These are phyloP conservation scores for Linnaemya vulpina DNA, from an alignment of 2,888 invertebrate species.

Conservation along the genomic window DNA sequence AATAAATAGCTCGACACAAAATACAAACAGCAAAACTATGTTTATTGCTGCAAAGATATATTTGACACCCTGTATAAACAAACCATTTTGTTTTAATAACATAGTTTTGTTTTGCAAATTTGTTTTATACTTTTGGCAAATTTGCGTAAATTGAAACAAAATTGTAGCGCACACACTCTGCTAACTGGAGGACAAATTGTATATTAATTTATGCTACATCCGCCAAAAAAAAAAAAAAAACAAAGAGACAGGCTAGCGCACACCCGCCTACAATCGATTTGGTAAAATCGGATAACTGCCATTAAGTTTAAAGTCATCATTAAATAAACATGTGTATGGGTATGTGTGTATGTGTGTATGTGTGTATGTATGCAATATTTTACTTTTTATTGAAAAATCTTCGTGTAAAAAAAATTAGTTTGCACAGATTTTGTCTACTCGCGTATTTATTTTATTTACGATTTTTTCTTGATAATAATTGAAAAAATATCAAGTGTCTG, in stretches of 20 bases:
- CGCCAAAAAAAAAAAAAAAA: not conserved
- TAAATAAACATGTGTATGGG: no score
- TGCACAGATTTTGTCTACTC: constrained; percentile 20
- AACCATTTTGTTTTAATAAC: no score
- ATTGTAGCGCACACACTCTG: constrained; percentile 18
- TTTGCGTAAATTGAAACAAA: constrained; percentile 72
- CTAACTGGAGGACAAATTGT: constrained; percentile 71
- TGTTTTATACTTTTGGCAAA: constrained; percentile 52
- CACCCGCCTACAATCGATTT: not conserved
- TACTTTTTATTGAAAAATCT: constrained; percentile 30
- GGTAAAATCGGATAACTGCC: not conserved
- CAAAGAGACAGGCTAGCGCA: not conserved
- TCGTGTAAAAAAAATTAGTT: not conserved
- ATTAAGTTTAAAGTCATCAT: not conserved
- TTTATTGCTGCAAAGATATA: no score
- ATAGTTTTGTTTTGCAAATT: constrained; percentile 10
- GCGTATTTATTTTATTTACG: constrained; percentile 2
- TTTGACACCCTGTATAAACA: no score
- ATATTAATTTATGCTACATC: constrained; percentile 63
- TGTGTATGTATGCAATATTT: not conserved
- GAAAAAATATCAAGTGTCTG: constrained; percentile 40
- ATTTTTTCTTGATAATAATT: constrained; percentile 29
- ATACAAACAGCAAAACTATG: no score
- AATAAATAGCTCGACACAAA: no score
- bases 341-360: not conserved